Evolutionary conservation across 2,888 invertebrate species (phyloP).

Genomic region (Drosophila paramelanica): DNA sequence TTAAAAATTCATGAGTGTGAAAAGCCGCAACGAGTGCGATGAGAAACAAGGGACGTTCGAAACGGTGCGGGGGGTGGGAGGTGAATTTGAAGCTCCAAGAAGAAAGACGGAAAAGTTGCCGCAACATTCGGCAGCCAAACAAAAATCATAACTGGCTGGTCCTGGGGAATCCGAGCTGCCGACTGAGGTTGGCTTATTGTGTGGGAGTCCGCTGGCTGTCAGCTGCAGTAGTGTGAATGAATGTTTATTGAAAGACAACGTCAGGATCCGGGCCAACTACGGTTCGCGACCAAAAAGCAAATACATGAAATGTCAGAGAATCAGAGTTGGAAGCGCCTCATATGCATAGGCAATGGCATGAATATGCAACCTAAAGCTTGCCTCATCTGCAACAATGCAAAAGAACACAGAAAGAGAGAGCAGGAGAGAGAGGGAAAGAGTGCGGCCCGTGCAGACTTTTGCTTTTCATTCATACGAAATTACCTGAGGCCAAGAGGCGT

Average conservation of each 20-base stretch:
- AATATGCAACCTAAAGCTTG: constrained; percentile 32
- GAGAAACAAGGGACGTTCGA: background rate
- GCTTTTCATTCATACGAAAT: constrained; percentile 81
- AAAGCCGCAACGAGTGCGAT: constrained; percentile 63
- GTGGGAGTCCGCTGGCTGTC: constrained; percentile 18
- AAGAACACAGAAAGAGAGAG: background rate
- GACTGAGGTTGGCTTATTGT: constrained; percentile 5
- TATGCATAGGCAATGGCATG: constrained; percentile 57
- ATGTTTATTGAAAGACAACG: constrained; percentile 63
- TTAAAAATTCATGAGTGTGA: constrained; percentile 78
- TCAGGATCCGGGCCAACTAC: constrained; percentile 16
- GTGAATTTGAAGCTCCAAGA: constrained; percentile 1
- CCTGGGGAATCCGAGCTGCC: constrained; percentile 1
- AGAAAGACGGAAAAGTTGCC: constrained; percentile 39
- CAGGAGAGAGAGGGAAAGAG: background rate
- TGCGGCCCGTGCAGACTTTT: constrained; percentile 60
- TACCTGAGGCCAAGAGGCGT: constrained; percentile 81
- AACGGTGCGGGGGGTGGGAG: background rate
- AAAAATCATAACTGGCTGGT: constrained; percentile 49
- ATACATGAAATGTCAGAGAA: constrained; percentile 42
- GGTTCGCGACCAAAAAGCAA: constrained; percentile 29
- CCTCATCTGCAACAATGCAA: constrained; percentile 25
- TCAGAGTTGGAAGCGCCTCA: constrained; percentile 42
- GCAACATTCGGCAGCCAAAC: constrained; percentile 42
- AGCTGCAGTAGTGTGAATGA: constrained; percentile 43